A percentile compares a stretch with the other conserved stretches of the same genome.
These are phyloP conservation scores for Tetranychus truncatus DNA, from an alignment of 2,888 invertebrate species.

Conservation along the genomic window DNA sequence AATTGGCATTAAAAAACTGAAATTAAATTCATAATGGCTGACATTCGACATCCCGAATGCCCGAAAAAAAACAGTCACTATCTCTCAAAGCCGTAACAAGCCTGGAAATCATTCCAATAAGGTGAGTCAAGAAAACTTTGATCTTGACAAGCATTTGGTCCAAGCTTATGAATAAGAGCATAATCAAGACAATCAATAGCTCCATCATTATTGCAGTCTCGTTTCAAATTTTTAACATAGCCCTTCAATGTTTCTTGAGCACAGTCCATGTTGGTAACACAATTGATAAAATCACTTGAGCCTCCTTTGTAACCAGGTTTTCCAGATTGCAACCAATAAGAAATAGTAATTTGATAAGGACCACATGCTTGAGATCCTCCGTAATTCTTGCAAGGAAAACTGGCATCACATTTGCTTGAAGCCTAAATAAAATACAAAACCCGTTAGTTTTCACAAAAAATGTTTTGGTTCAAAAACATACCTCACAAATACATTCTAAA, in stretches of 20 bases:
- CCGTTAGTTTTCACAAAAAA: background rate
- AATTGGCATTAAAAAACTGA: too few relatives aligned
- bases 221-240: constrained; percentile 6
- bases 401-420: constrained; percentile 32
- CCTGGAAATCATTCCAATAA: constrained; percentile 25
- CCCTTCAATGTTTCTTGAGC: background rate
- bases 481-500: constrained; percentile 22
- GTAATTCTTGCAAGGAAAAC: constrained; percentile 45
- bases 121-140: constrained; percentile 23
- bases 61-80: background rate
- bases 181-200: constrained; percentile 25
- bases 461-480: constrained; percentile 9
- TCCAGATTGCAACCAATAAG: constrained; percentile 7
- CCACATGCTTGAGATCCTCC: constrained; percentile 13
- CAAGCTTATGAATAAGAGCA: constrained; percentile 26
- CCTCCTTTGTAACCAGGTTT: constrained; percentile 9
- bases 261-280: constrained; percentile 4
- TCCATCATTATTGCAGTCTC: constrained; percentile 26
- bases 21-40: too few relatives aligned
- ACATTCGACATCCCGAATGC: too few relatives aligned
- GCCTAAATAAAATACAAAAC: constrained; percentile 28
- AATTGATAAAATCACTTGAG: constrained; percentile 3
- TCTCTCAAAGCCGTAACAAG: constrained; percentile 23
- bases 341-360: constrained; percentile 9
- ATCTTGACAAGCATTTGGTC: constrained; percentile 23